A percentile compares a stretch with the other conserved stretches of the same genome.
Evolutionary conservation across 2,113 vertebrate genomes (phyloP).

Genomic region (Jaculus jaculus): DNA sequence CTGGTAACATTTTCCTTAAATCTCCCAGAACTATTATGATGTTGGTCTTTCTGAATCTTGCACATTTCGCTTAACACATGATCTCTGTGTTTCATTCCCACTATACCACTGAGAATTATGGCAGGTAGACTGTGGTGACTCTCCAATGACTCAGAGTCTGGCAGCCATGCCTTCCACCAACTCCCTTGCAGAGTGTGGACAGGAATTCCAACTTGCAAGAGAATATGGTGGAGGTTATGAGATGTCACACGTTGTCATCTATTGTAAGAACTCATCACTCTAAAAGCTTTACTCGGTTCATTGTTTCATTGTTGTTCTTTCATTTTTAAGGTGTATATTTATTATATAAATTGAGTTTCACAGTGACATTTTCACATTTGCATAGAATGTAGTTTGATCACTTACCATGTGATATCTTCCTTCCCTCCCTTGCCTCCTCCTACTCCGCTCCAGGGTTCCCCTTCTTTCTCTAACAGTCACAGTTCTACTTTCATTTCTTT

Average conservation of each 20-base stretch:
- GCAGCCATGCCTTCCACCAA: background rate
- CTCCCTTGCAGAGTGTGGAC: background rate
- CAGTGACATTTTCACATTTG: background rate
- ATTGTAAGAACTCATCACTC: background rate
- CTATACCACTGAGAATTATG: background rate
- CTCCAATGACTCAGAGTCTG: rapidly evolving
- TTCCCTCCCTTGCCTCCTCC: rapidly evolving
- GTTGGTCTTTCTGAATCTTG: background rate
- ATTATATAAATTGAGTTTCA: background rate
- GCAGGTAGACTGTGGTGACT: background rate
- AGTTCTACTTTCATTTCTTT: background rate
- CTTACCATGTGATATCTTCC: background rate
- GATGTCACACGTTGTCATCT: background rate
- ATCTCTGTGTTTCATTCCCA: background rate
- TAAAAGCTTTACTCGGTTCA: background rate
- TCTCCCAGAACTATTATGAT: background rate
- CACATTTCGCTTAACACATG: background rate
- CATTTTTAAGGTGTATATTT: background rate
- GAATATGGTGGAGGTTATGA: background rate
- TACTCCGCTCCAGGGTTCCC: too few relatives aligned
- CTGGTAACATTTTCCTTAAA: background rate
- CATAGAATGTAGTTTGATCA: background rate
- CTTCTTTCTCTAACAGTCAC: background rate
- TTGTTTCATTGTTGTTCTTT: background rate
- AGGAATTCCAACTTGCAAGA: background rate